phyloP scores from a whole-genome alignment of 2,113 vertebrate species.

The Dissostichus mawsoni region DNA sequence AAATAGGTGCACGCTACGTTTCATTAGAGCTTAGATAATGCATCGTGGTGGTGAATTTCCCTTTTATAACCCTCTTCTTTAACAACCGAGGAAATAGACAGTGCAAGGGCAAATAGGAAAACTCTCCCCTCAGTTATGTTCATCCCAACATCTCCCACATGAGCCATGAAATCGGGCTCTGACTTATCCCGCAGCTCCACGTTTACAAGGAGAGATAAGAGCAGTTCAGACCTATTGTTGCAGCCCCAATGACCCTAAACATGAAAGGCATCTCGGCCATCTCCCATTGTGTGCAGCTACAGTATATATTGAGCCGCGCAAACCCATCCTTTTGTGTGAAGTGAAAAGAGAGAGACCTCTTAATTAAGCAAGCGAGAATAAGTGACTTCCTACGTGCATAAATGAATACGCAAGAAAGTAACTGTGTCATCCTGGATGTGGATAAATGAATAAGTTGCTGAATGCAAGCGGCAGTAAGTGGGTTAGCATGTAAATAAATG shows the following conservation, averaged over 20 bases:
- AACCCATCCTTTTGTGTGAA: slow-evolving; percentile 62
- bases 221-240: slow-evolving; percentile 74
- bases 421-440: slow-evolving; percentile 79
- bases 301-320: slow-evolving; percentile 58
- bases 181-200: slow-evolving; percentile 64
- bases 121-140: slow-evolving; percentile 51
- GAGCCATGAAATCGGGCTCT: slow-evolving; percentile 65
- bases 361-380: slow-evolving; percentile 75
- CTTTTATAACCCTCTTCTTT: slow-evolving; percentile 33
- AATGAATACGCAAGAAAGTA: slow-evolving; percentile 76
- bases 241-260: slow-evolving; percentile 69
- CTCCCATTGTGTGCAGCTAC: slow-evolving; percentile 69
- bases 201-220: slow-evolving; percentile 80
- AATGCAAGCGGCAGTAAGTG: slow-evolving; percentile 77
- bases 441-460: slow-evolving; percentile 80
- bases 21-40: slow-evolving; percentile 22
- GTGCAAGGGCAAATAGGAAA: slow-evolving; percentile 55
- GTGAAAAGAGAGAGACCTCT: slow-evolving; percentile 58
- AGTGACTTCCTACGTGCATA: slow-evolving; percentile 78
- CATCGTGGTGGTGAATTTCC: slow-evolving; percentile 25
- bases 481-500: slow-evolving; percentile 86
- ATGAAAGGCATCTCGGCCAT: slow-evolving; percentile 76
- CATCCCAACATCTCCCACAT: slow-evolving; percentile 58
- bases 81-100: slow-evolving; percentile 41
- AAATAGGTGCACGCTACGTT: slow-evolving; percentile 30